Percentiles rank a stretch among this genome's conserved stretches.
phyloP scores from a whole-genome alignment of 2,113 vertebrate genomes.

The Echinops telfairi region DNA sequence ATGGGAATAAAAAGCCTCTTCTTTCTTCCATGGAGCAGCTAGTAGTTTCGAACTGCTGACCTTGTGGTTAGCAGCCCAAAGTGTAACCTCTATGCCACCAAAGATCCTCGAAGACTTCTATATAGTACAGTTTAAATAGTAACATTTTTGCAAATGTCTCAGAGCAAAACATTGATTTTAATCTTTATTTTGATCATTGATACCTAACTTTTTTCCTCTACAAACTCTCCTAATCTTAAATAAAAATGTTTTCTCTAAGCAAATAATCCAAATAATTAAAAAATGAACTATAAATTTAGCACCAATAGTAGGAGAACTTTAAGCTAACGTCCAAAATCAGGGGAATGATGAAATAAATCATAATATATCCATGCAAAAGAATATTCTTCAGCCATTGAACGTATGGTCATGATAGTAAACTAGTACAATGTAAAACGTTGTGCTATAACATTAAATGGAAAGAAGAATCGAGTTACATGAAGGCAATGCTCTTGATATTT shows the following conservation, averaged over 20 bases:
- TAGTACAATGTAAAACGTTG: neutral
- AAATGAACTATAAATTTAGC: constrained; percentile 6
- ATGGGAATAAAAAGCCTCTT: too few species aligned
- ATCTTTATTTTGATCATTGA: too few species aligned
- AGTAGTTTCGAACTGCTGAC: too few species aligned
- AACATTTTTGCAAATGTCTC: neutral
- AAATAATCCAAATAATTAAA: constrained; percentile 19
- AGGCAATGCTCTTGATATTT: neutral
- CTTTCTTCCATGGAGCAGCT: too few species aligned
- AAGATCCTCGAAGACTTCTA: neutral
- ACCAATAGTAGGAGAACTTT: neutral
- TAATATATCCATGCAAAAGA: neutral
- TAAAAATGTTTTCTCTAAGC: constrained; percentile 20
- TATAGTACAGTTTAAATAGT: neutral
- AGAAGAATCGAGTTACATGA: neutral
- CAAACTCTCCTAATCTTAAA: neutral
- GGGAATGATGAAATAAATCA: neutral
- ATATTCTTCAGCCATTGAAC: neutral
- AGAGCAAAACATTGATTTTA: constrained; percentile 6
- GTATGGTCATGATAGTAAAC: neutral
- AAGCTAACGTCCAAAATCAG: neutral
- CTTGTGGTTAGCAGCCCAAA: too few species aligned
- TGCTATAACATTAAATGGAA: constrained; percentile 5
- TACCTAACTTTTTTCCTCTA: neutral
- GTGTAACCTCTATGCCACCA: too few species aligned